phyloP scores from a whole-genome alignment of 2,888 invertebrate genomes.

The Ctena decussata region DNA sequence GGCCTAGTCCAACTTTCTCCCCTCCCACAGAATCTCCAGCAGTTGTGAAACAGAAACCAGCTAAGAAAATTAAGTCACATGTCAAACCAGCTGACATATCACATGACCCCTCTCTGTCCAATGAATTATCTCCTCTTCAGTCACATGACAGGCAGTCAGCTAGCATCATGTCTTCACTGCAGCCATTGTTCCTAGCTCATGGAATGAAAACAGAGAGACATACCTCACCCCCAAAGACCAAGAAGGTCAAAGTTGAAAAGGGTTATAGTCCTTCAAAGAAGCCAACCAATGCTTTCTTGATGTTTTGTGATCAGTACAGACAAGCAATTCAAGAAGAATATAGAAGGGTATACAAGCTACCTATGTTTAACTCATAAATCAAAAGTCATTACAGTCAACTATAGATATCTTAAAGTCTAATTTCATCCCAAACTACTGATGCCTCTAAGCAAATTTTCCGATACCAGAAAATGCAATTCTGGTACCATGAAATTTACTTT shows the following conservation, averaged over 20 bases:
- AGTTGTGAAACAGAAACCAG: conserved; percentile 48
- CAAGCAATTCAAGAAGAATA: conserved; percentile 79
- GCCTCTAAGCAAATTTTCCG: too few relatives aligned
- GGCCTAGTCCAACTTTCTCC: conserved; percentile 30
- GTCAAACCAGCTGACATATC: conserved; percentile 49
- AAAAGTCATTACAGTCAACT: too few relatives aligned
- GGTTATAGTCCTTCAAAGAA: conserved; percentile 40
- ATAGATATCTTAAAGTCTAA: too few relatives aligned
- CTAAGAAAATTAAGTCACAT: conserved; percentile 54
- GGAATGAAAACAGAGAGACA: conserved; percentile 45
- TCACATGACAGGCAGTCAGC: conserved; percentile 62
- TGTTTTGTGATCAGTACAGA: conserved; percentile 82
- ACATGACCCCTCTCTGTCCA: conserved; percentile 26
- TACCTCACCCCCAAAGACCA: conserved; percentile 24
- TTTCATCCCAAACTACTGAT: too few relatives aligned
- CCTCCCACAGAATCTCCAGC: conserved; percentile 11
- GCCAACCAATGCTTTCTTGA: conserved; percentile 75
- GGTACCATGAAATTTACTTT: too few relatives aligned
- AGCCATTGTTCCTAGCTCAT: conserved; percentile 73
- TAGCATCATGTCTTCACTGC: conserved; percentile 68
- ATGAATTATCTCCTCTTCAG: conserved; percentile 34
- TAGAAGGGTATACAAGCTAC: conserved; percentile 79
- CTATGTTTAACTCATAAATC: too few relatives aligned
- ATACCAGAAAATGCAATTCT: too few relatives aligned
- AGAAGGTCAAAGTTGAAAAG: conserved; percentile 70